Base-by-base conservation (phyloP, 2,888 invertebrate genomes). In the Drosophila villosipedis region DNA sequence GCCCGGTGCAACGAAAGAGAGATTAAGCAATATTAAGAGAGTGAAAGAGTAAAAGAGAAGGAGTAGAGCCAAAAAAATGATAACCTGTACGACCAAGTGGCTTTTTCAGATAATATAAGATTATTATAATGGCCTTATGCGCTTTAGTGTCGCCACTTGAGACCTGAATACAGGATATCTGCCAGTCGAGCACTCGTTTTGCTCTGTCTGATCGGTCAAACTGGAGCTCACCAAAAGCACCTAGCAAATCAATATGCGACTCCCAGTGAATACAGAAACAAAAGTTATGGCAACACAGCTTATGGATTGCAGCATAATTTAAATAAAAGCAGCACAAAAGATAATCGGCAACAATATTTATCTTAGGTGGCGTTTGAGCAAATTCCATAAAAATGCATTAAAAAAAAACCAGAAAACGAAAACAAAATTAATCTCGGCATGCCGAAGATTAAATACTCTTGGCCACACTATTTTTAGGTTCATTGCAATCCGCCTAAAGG, bases 281-380 rank as follows among this genome's bases (percentile, higher is more conserved):
- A 71, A 75, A 67, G 47, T n/a, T 53, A 41, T 54, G 64, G 22
- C 64, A 66, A 62, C 63, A 72, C 67, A 53, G 67, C 65, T 64
- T 35, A 35, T 35, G 35, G 35, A 68, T 76, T 68, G 73, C 61
- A 65, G 64, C 59, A 68, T 72, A 76, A 72, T 65, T 76, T 76
- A 76, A 67, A 76, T 54, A 64, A 72, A 71, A 70, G 25, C 35
- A 22, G 52, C 52, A 61, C 71, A 71, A 76, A 71, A 76, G 63
- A 76, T 76, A 76, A 76, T 71, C 76, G 76, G 47, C 28, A 64
- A 47, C 14, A n/a, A 76, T 52, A 72, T 76, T 50, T 64, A 75
- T 76, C 60, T 75, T 41, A 64, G 65, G 37, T 65, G 49, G 58
- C 49, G 58, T 60, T 70, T 75, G 57, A 47, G 49, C 39, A 64